Base-by-base conservation (phyloP, 1,140 invertebrate genomes). In the Drosophila jambulina region DNA sequence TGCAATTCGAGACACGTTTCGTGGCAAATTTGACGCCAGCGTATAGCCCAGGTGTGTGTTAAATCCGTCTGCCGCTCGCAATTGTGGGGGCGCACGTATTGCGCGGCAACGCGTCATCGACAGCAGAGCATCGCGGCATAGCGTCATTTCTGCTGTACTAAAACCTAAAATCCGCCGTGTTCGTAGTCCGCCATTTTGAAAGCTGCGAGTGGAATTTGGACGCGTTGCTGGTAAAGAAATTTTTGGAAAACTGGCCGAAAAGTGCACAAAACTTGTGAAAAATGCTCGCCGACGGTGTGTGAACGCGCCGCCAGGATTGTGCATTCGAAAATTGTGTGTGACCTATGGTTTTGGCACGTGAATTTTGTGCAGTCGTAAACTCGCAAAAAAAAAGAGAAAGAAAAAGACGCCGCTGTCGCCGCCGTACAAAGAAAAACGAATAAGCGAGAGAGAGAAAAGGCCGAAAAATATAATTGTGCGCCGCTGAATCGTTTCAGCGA, bases 151-250 rank as follows among this genome's bases (percentile, higher is more conserved):
- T 92, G 88, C 78, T 92, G 91, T 92, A 92, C 91, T 92, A 91
- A 88, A 87, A 92, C 80, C 83, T 76, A 87, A 87, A 88, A 90
- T 91, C 78, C 76, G 91, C 87, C 84, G 84, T 88, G 78, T 82
- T 92, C 90, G 90, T 88, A 80, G 82, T 92, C 91, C 91, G 91
- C 91, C 91, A 92, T 92, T 92, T 92, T 92, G 91, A 92, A 92
- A 92, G 85, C 84, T 92, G 91, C 82, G 84, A 90, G 82, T 92
- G 91, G 87, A 92, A 92, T 91, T 92, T 92, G 87, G 83, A 86
- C 82, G 91, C 91, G 91, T 92, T 92, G 91, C 84, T 92, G 77
- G 80, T 84, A 87, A 80, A 90, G 71, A 56, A 82, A 90, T 70
- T 82, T 74, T 63, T 71, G 69, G 67, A 80, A 91, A 91, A 82